Evolutionary conservation across 2,797 vertebrate species (phyloP).

Genomic region (Siniperca obscura): DNA sequence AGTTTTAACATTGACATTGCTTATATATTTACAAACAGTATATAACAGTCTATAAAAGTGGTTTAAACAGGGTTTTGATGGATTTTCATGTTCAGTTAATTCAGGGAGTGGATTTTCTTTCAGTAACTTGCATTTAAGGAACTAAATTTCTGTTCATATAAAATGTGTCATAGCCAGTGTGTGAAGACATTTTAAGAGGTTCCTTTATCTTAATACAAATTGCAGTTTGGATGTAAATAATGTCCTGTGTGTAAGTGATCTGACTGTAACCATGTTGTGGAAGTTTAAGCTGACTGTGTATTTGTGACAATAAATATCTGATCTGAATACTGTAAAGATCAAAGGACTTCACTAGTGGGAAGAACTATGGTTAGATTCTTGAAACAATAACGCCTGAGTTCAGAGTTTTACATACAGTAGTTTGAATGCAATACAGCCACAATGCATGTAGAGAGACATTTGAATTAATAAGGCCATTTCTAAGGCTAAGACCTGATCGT

Average conservation of each 20-base stretch:
- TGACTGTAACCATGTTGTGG: slow-evolving; percentile 29
- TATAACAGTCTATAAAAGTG: slow-evolving; percentile 42
- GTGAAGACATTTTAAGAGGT: slow-evolving; percentile 10
- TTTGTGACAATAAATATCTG: slow-evolving; percentile 45
- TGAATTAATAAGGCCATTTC: not conserved
- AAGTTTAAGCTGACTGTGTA: slow-evolving; percentile 33
- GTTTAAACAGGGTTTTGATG: slow-evolving; percentile 63
- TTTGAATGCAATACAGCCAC: not conserved
- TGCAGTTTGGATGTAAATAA: slow-evolving; percentile 68
- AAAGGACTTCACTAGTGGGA: not conserved
- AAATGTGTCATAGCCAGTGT: slow-evolving; percentile 23
- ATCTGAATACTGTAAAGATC: slow-evolving; percentile 21
- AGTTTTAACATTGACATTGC: slow-evolving; percentile 30
- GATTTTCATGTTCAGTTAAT: slow-evolving; percentile 36
- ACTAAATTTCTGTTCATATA: slow-evolving; percentile 20
- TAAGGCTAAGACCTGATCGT: not conserved
- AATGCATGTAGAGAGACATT: not conserved
- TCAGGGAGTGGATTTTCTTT: slow-evolving; percentile 34
- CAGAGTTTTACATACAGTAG: not conserved
- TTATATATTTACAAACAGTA: slow-evolving; percentile 41
- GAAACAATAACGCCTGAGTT: not conserved
- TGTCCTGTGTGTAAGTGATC: slow-evolving; percentile 34
- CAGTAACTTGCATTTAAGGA: not conserved
- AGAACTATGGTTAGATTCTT: not conserved
- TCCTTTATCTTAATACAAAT: slow-evolving; percentile 31